Percentiles rank a stretch among this genome's conserved stretches.
Evolutionary conservation across 2,888 invertebrate genomes (phyloP).

Genomic region (Melanophora roralis): DNA sequence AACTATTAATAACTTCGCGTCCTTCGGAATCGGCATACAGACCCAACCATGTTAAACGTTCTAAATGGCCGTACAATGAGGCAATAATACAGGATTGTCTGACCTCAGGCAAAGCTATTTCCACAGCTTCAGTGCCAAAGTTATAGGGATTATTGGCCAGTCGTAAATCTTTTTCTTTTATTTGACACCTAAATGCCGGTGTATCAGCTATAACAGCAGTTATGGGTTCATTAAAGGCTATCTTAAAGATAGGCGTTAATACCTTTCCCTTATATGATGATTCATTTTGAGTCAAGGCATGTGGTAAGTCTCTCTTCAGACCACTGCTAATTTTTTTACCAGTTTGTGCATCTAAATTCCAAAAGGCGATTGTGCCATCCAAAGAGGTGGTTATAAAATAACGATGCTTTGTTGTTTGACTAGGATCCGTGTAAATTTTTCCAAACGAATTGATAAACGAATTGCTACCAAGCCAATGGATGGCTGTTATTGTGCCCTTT

Average conservation of each 20-base stretch:
- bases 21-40: conserved; percentile 81
- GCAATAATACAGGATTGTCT: conserved; percentile 69
- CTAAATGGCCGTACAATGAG: conserved; percentile 72
- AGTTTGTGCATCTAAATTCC: conserved; percentile 80
- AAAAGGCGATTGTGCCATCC: conserved; percentile 84
- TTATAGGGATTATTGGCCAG: conserved; percentile 65
- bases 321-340: conserved; percentile 59
- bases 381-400: conserved; percentile 83
- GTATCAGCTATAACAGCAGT: conserved; percentile 72
- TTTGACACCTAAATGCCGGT: conserved; percentile 65
- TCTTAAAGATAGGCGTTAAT: conserved; percentile 81
- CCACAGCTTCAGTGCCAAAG: conserved; percentile 62
- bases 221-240: conserved; percentile 78
- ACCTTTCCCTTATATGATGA: conserved; percentile 82
- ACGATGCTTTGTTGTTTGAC: conserved; percentile 76
- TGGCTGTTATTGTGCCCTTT: conserved; percentile 80
- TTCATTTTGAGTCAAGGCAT: conserved; percentile 80
- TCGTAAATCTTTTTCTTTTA: conserved; percentile 52
- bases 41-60: conserved; percentile 81
- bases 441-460: conserved; percentile 81
- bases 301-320: conserved; percentile 77
- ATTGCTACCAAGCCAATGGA: conserved; percentile 84
- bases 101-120: conserved; percentile 66
- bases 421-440: conserved; percentile 76
- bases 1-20: conserved; percentile 78